Base-by-base conservation (phyloP, 2,888 invertebrate genomes). In the Pinctada fucata region DNA sequence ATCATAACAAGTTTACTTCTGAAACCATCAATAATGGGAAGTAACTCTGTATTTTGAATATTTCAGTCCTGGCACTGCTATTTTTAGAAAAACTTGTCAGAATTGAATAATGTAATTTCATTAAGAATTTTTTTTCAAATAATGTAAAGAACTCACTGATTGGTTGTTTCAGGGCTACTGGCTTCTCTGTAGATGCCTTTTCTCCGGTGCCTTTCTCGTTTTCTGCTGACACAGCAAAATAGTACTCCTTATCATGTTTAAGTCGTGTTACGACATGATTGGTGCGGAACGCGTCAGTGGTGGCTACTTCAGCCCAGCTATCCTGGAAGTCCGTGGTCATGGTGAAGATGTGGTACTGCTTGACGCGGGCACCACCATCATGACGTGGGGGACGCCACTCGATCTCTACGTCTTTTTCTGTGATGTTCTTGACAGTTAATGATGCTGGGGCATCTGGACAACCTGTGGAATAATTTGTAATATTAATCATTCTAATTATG, bases 191-290 rank as follows among this genome's bases (percentile, higher is more conserved):
- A 84, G 95, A 94, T 68, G 96, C 95, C 76, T 97, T 96, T 88
- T 96, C 95, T 92, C 98, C 97, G 78, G 97, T 93, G 48, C 98
- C 98, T 85, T 97, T 94, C 75, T 95, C 95, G 92, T 99, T 99
- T 93, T 98, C 98, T 70, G 98, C 98, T 78, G 95, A 96, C 82
- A 98, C 96, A 91, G 97, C 95, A 94, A 98, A 97, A 88, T 95
- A 93, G 88, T 97, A 96, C 92, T 97, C 95, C 90, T 95, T 95
- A 78, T 98, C 97, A 93, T 98, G 98, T 74, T 96, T 81, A 10
- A 88, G 82, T 63, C 83, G 84, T 6, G 83, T 80, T 5, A 85
- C 83, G 13, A 82, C 83, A 51, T 82, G 81, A 52, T 76, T 78
- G 2, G 83, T 87, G 69, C 82, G 83, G 84, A 78, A 87, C 2